Percentiles rank a stretch among this genome's conserved stretches.
These are phyloP conservation scores for Diadumene lineata DNA, from an alignment of 92 coral and sea anemone genomes.

Conservation along the genomic window DNA sequence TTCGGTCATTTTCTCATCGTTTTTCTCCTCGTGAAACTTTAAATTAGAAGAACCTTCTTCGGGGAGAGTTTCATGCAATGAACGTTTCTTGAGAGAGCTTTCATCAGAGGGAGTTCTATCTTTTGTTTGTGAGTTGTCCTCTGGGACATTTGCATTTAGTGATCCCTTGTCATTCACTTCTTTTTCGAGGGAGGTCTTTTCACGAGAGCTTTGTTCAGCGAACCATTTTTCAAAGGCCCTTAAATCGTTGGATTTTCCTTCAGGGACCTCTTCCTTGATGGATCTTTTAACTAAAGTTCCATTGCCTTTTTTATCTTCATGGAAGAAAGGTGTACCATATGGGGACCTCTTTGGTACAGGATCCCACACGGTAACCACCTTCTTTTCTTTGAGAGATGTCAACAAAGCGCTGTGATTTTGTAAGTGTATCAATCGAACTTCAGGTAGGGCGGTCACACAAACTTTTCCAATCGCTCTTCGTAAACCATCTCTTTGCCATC, in stretches of 20 bases:
- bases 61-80: too few species aligned
- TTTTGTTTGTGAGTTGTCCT: background rate
- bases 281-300: background rate
- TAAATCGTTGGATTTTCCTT: background rate
- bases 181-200: too few species aligned
- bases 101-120: background rate
- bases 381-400: background rate
- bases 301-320: background rate
- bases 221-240: background rate
- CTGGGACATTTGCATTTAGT: too few species aligned
- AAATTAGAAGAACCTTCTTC: background rate
- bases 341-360: slow-evolving; percentile 1
- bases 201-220: background rate
- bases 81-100: background rate
- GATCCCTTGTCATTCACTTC: too few species aligned
- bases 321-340: slow-evolving; percentile 4
- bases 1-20: background rate
- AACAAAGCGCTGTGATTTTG: slow-evolving; percentile 6
- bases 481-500: slow-evolving; percentile 5
- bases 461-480: background rate
- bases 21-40: background rate
- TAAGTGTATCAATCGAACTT: background rate
- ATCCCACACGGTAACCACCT: slow-evolving; percentile 9
- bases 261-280: background rate
- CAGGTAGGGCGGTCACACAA: background rate